Percentiles rank a stretch among this genome's conserved stretches.
Conservation (phyloP, 2,113 vertebrate genomes). For the Anarrhichthys ocellatus region DNA sequence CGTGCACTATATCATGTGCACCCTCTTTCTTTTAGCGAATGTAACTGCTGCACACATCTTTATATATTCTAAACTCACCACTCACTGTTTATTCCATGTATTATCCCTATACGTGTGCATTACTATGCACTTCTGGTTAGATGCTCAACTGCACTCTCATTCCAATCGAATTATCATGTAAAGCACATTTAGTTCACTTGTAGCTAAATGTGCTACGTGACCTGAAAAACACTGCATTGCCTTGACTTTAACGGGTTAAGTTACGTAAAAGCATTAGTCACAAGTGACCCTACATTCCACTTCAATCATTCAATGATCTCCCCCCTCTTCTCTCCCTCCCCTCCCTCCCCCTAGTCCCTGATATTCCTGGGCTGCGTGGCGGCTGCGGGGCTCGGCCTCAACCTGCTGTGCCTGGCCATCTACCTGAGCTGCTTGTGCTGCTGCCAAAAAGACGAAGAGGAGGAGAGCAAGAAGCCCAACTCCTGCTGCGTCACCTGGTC, state of each 20-base stretch:
- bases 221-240: not conserved
- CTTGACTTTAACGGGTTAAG: not conserved
- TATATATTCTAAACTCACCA: not conserved
- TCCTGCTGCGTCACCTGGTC: constrained; percentile 94
- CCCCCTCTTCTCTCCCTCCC: not conserved
- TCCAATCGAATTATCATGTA: not conserved
- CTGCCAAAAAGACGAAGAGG: constrained; percentile 85
- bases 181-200: not conserved
- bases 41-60: not conserved
- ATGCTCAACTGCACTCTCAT: not conserved
- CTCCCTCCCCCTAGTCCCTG: constrained; percentile 84
- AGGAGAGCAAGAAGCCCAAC: constrained; percentile 85
- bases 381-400: constrained; percentile 89
- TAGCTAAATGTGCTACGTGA: not conserved
- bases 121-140: not conserved
- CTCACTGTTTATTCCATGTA: not conserved
- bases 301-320: not conserved
- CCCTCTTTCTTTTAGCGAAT: not conserved
- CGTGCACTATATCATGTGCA: not conserved
- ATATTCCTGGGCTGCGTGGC: constrained; percentile 91
- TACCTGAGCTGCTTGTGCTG: constrained; percentile 93
- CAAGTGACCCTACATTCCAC: not conserved
- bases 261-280: not conserved
- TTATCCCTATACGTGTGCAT: not conserved
- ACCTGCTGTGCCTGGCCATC: constrained; percentile 88